A percentile compares a stretch with the other conserved stretches of the same genome.
These are phyloP conservation scores for Norana najaformis DNA, from an alignment of 2,888 invertebrate species.

Conservation along the genomic window DNA sequence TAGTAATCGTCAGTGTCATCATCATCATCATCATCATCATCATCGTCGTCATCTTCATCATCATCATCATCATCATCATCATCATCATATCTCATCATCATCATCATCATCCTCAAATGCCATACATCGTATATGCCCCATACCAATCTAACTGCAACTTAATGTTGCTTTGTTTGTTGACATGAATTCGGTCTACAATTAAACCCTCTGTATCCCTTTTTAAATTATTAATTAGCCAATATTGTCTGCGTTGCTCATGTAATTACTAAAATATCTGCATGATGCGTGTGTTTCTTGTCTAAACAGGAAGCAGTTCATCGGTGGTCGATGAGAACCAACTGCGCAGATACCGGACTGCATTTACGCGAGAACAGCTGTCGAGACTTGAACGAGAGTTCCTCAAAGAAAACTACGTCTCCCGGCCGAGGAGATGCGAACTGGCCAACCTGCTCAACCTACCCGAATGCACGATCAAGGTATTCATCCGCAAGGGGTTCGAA, in stretches of 20 bases:
- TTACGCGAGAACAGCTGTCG: slow-evolving; percentile 88
- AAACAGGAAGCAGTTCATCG: not conserved
- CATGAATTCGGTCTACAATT: too few species aligned
- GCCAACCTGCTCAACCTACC: slow-evolving; percentile 89
- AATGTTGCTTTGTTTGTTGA: too few species aligned
- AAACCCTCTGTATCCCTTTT: too few species aligned
- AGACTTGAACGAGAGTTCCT: slow-evolving; percentile 93
- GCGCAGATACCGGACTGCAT: slow-evolving; percentile 87
- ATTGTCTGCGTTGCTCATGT: too few species aligned
- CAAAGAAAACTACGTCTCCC: slow-evolving; percentile 94
- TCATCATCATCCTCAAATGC: too few species aligned
- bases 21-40: not conserved
- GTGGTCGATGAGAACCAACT: not conserved
- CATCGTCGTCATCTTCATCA: not conserved
- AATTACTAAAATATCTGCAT: not conserved
- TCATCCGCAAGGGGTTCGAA: too few species aligned
- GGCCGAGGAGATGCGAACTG: slow-evolving; percentile 90
- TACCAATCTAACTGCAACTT: too few species aligned
- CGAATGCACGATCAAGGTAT: slow-evolving; percentile 95
- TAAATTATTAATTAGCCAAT: too few species aligned
- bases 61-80: not conserved
- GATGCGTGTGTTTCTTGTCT: not conserved
- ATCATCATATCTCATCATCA: not conserved
- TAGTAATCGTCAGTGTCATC: not conserved
- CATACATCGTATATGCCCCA: too few species aligned